phyloP scores from a whole-genome alignment of 2,113 vertebrate species.

The Sceloporus undulatus region DNA sequence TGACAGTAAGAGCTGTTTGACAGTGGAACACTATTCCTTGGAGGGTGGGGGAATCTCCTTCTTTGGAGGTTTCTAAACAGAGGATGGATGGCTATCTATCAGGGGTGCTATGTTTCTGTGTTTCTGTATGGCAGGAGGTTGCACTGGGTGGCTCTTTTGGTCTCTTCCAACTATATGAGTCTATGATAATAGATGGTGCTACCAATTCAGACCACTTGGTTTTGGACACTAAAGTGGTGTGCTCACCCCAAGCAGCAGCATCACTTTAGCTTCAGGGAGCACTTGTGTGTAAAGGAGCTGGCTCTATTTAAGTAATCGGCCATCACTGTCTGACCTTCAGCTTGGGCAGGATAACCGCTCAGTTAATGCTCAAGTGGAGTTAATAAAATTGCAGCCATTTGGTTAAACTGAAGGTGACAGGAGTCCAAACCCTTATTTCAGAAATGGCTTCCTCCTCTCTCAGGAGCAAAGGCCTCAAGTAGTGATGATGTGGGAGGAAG shows the following conservation, averaged over 20 bases:
- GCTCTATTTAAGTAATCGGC: constrained; percentile 27
- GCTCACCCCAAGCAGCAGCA: not conserved
- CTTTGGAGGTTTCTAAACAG: too few species aligned
- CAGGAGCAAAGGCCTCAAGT: not conserved
- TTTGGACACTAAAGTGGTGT: not conserved
- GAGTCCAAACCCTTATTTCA: constrained; percentile 29
- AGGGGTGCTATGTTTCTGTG: too few species aligned
- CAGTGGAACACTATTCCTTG: too few species aligned
- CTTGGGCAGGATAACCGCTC: constrained; percentile 27
- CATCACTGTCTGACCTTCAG: constrained; percentile 21
- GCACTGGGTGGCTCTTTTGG: too few species aligned
- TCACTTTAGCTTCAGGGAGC: not conserved
- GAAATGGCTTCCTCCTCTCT: constrained; percentile 17
- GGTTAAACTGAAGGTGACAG: constrained; percentile 29
- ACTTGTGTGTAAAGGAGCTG: not conserved
- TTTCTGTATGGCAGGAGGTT: too few species aligned
- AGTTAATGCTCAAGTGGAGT: constrained; percentile 27
- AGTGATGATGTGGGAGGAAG: not conserved
- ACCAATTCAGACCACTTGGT: not conserved
- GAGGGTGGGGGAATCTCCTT: too few species aligned
- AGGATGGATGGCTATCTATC: too few species aligned
- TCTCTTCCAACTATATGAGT: too few species aligned
- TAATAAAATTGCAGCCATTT: constrained; percentile 36
- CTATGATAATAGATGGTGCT: too few species aligned
- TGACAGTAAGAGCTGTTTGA: too few species aligned